These are phyloP conservation scores for Melolontha melolontha DNA, from an alignment of 2,888 invertebrate species.

Conservation along the genomic window DNA sequence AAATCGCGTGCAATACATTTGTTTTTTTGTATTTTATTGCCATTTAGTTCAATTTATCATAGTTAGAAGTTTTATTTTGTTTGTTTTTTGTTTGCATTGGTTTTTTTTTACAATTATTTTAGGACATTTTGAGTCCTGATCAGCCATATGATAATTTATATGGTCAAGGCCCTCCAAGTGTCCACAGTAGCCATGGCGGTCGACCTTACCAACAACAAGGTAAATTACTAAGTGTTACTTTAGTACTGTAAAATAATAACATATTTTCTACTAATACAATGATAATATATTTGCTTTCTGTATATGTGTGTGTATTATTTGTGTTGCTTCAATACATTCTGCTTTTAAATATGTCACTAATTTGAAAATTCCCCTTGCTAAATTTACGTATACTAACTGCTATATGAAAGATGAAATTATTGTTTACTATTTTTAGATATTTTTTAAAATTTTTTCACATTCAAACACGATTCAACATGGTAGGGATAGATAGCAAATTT, in stretches of 20 bases:
- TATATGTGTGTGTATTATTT: not conserved
- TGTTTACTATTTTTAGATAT: no score
- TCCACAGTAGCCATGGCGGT: conserved; percentile 83
- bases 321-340: no score
- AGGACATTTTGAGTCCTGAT: conserved; percentile 93
- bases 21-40: conserved; percentile 13
- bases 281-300: conserved; percentile 4
- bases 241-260: not conserved
- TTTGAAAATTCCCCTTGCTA: no score
- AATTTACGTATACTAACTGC: no score
- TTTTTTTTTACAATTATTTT: conserved; percentile 63
- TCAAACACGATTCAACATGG: no score
- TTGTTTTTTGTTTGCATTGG: conserved; percentile 57
- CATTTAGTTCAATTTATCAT: conserved; percentile 11
- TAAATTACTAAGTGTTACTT: conserved; percentile 63
- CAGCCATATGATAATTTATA: conserved; percentile 95
- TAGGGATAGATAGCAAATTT: no score
- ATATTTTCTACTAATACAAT: no score
- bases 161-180: conserved; percentile 90
- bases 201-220: conserved; percentile 88
- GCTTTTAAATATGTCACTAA: no score
- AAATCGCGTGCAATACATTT: no score
- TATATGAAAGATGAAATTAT: no score
- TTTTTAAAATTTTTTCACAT: no score
- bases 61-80: conserved; percentile 45